These are phyloP conservation scores for Cygnus buccinator DNA, from an alignment of 2,113 vertebrate genomes.

Conservation along the genomic window DNA sequence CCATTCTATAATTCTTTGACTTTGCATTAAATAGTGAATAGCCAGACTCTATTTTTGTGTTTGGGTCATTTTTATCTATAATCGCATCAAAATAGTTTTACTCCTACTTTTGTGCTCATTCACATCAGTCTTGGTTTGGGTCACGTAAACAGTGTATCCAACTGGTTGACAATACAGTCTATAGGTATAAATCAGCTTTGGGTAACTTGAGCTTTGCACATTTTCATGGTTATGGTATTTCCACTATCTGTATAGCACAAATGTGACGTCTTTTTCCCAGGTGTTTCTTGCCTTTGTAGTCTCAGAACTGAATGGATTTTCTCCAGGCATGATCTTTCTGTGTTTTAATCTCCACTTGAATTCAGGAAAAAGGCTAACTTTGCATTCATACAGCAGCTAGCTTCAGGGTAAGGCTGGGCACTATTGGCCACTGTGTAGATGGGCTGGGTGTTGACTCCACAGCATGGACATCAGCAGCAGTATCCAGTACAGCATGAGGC, in stretches of 20 bases:
- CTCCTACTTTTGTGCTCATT: not conserved
- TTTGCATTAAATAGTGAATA: not conserved
- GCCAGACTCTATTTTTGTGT: not conserved
- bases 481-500: not conserved
- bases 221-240: not conserved
- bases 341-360: not conserved
- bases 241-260: not conserved
- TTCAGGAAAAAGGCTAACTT: not conserved
- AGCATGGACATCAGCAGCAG: not conserved
- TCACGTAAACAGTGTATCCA: not conserved
- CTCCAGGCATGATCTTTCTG: not conserved
- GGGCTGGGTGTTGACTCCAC: not conserved
- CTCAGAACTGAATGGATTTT: not conserved
- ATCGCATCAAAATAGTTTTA: not conserved
- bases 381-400: not conserved
- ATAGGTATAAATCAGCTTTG: not conserved
- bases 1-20: too few relatives aligned
- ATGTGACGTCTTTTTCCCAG: not conserved
- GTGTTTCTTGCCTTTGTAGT: not conserved
- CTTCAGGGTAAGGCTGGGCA: not conserved
- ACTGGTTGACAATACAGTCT: not conserved
- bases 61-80: not conserved
- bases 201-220: not conserved
- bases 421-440: not conserved
- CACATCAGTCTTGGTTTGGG: not conserved